Base-by-base conservation (phyloP, 2,797 vertebrate species). In the Rhodeus uyekii region DNA sequence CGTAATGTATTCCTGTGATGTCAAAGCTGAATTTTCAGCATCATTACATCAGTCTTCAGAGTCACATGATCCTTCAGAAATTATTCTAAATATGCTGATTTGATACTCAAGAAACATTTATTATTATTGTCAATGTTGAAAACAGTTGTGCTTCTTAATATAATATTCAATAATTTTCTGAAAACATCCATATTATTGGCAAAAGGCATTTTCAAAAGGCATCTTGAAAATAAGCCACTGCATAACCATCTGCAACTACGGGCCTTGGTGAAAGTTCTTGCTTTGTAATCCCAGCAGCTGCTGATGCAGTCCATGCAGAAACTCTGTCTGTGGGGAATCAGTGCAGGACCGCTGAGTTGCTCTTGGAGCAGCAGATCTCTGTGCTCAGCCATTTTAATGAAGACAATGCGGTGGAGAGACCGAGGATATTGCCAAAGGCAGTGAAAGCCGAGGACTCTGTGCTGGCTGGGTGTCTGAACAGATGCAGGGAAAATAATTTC, bases 271-370 rank as follows among this genome's bases (percentile, higher is more conserved):
- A 38, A 24, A 50, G 5, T 10, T 4, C 9, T 12, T 36, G 29
- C 16, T 67, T 36, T 53, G 46, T 81, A 16, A 84, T 91, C 87
- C 88, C 90, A 91, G 85, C 85, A 89, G 7, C 76, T 61, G 22
- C 88, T 87, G 53, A 92, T 89, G 85, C 91, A 93, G n/a, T 53
- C 36, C 87, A 89, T 87, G 78, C 90, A 92, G 86, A 92, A 92
- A 82, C 89, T 92, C 78, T 92, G 91, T 7, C 92, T 88, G 0
- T 91, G 92, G 60, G 88, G 85, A 0, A 90, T 91, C 29, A 89
- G 90, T 78, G 67, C 67, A 48, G 81, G 67, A 72, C 65, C 39
- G 69, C 53, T 72, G 81, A 77, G 64, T 24, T 83, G 55, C 48
- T 83, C 29, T 12, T 61, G n/a, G 19, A 61, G 67, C n/a, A 72